phyloP scores from a whole-genome alignment of 2,113 vertebrate genomes.

The Alethe castanea region DNA sequence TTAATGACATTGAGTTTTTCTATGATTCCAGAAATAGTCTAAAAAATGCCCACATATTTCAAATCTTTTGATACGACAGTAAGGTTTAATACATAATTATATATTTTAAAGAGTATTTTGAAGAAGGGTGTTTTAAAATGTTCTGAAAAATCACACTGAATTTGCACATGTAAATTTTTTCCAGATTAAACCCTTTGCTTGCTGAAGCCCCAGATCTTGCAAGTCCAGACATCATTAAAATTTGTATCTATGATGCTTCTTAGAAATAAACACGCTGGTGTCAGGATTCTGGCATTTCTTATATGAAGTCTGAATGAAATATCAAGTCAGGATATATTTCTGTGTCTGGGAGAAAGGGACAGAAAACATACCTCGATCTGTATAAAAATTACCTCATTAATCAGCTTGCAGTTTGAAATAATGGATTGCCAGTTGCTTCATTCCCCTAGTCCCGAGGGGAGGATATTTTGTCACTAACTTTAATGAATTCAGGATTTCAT shows the following conservation, averaged over 20 bases:
- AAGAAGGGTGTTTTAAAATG: not conserved
- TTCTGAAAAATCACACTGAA: not conserved
- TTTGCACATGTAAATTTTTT: not conserved
- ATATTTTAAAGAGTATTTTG: not conserved
- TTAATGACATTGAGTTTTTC: not conserved
- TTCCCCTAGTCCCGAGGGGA: not conserved
- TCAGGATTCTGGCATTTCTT: not conserved
- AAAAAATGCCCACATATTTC: not conserved
- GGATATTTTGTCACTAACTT: constrained; percentile 52
- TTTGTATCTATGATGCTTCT: not conserved
- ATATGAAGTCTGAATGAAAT: not conserved
- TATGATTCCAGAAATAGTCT: not conserved
- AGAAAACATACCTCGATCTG: not conserved
- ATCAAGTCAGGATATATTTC: not conserved
- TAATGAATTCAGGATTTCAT: constrained; percentile 65
- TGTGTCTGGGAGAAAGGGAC: not conserved
- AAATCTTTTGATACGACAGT: not conserved
- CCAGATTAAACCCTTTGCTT: not conserved
- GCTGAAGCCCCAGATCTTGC: not conserved
- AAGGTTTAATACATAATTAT: not conserved
- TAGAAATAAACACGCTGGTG: not conserved
- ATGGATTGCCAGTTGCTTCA: constrained; percentile 33
- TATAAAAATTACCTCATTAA: constrained; percentile 35
- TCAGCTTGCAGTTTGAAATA: constrained; percentile 50
- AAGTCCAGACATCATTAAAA: not conserved